Base-by-base conservation (phyloP, 2,113 vertebrate genomes). In the Ailuropoda melanoleuca region DNA sequence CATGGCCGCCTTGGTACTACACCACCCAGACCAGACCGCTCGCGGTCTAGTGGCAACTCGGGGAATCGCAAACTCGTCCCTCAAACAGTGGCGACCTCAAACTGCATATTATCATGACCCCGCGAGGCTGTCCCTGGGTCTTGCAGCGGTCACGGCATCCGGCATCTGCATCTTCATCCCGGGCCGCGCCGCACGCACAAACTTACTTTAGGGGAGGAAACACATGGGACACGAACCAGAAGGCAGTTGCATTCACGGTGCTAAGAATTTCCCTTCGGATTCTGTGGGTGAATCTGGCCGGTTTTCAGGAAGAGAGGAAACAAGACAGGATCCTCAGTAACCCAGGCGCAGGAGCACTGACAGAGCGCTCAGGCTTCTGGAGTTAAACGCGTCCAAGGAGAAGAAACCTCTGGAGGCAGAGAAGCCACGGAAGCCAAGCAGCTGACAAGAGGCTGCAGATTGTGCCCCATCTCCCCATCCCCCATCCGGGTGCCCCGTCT, bases 81-180 rank as follows among this genome's bases (percentile, higher is more conserved):
- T 26, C n/a, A 3, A 12, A 8, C 0, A n/a, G 43, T 2, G 60
- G 34, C 39, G 46, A 24, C 70, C 26, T 56, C 39, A 2, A 2
- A 17, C 39, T 23, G 70, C 78, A 0, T 0, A 1, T 8, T 2
- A 1, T 0, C 0, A n/a, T 2, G 29, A 24, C 58, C 12, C 8
- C 8, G 50, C 37, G 8, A 68, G n/a, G 66, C 66, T 37, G 34
- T 37, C 34, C 34, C 34, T 37, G 66, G 66, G 53, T 31, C 46
- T 37, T 13, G 64, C 19, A 58, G 46, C 13, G 58, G 60, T 4
- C 34, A 1, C 9, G 6, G 34, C 60, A 31, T 23, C 3, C 6
- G 43, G n/a, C 1, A 10, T 8, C 23, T 13, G 31, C 39, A 4
- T 12, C 24, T 9, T 21, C 4, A 4, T 4, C 68, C 10, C 4